Evolutionary conservation across 2,797 vertebrate species (phyloP).

Genomic region (Loriculus beryllinus): DNA sequence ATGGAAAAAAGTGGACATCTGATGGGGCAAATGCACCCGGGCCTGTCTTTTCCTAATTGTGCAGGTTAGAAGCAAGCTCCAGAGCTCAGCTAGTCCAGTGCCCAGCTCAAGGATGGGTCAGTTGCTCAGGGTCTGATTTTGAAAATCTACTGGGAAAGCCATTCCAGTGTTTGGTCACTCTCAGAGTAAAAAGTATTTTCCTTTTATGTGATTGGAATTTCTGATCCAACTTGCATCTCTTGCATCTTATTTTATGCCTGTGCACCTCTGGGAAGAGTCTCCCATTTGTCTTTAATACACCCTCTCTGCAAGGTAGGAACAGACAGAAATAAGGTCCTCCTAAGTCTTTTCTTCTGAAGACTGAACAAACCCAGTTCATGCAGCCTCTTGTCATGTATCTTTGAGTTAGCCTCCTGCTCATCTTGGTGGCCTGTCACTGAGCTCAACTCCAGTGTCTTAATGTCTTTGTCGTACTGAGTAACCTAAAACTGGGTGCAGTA

Average conservation of each 20-base stretch:
- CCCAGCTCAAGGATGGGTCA: neutral
- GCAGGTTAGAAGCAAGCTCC: neutral
- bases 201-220: neutral
- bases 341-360: neutral
- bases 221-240: neutral
- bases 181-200: neutral
- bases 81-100: neutral
- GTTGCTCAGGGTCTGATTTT: neutral
- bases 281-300: neutral
- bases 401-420: neutral
- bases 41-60: neutral
- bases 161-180: neutral
- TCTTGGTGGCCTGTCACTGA: neutral
- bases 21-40: neutral
- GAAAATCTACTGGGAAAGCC: neutral
- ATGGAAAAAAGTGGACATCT: neutral
- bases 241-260: neutral
- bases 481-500: neutral
- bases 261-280: neutral
- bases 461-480: neutral
- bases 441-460: neutral
- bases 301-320: neutral
- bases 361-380: neutral
- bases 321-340: neutral
- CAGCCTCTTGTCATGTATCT: neutral